Conservation (phyloP, 2,797 vertebrate species). For the Leuciscus waleckii region DNA sequence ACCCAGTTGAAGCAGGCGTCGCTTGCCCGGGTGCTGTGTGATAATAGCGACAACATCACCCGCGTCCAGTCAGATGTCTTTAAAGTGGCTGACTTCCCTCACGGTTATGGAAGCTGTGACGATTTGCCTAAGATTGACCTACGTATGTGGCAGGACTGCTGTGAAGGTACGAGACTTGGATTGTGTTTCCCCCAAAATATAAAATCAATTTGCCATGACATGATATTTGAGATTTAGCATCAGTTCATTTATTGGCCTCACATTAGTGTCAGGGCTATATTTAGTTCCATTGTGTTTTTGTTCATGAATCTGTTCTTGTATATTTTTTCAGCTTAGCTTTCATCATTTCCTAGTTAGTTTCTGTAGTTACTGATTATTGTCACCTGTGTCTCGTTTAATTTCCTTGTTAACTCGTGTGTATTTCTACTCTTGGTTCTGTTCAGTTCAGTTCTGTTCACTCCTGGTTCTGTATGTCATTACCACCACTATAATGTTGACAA, state of each 20-base stretch:
- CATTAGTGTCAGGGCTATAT: neutral
- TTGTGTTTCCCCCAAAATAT: neutral
- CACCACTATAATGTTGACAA: neutral
- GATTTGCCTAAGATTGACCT: constrained; percentile 91
- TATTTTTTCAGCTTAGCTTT: neutral
- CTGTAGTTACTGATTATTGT: neutral
- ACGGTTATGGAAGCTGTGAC: constrained; percentile 89
- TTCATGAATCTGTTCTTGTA: neutral
- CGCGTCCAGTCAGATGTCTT: constrained; percentile 92
- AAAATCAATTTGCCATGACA: neutral
- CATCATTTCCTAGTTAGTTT: neutral
- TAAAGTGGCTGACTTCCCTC: constrained; percentile 87
- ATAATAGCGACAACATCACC: constrained; percentile 97
- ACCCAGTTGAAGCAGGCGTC: constrained; percentile 95
- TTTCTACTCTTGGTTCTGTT: neutral
- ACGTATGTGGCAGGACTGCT: constrained; percentile 99
- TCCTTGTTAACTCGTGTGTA: neutral
- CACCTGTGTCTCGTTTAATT: neutral
- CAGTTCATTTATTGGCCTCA: neutral
- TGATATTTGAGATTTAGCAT: neutral
- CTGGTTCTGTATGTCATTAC: neutral
- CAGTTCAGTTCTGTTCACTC: no score
- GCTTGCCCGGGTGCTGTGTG: constrained; percentile 90
- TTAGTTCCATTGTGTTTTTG: neutral
- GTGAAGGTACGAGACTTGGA: constrained; percentile 83